These are phyloP conservation scores for Falco berigora DNA, from an alignment of 2,797 vertebrate species.

Conservation along the genomic window DNA sequence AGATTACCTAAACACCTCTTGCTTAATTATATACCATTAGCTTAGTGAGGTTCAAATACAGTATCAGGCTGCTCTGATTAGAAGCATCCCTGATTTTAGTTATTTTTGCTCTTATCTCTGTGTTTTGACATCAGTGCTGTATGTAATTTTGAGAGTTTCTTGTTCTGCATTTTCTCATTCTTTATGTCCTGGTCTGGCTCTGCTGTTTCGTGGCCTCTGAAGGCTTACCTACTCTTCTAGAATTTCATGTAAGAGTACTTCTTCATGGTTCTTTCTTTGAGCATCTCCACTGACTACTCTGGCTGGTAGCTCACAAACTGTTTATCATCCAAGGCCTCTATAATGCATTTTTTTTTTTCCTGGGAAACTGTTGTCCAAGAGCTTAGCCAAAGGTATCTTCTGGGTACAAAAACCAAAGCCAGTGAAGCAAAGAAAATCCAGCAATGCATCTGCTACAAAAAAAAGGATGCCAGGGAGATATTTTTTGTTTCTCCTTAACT, in stretches of 20 bases:
- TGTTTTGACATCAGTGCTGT: neutral
- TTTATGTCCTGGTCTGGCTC: neutral
- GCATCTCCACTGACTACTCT: neutral
- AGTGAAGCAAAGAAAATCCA: conserved; percentile 15
- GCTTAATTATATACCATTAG: neutral
- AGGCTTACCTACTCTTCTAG: neutral
- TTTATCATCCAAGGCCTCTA: neutral
- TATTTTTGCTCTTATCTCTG: neutral
- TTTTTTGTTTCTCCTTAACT: neutral
- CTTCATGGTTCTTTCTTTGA: neutral
- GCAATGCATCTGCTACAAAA: neutral
- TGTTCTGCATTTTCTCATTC: neutral
- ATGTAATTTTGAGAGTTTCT: neutral
- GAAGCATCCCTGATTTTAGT: neutral
- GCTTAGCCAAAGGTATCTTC: neutral
- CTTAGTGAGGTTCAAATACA: neutral
- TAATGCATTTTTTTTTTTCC: neutral
- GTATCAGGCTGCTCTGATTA: neutral
- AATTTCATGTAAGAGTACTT: neutral
- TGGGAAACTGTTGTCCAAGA: neutral
- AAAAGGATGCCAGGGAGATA: neutral
- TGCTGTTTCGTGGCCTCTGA: neutral
- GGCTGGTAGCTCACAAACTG: neutral
- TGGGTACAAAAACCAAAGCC: neutral
- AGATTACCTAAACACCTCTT: neutral